Evolutionary conservation across 2,888 invertebrate genomes (phyloP), one percentile per base, ranked within the genome.

Genomic region (Scaptomyza flava): DNA sequence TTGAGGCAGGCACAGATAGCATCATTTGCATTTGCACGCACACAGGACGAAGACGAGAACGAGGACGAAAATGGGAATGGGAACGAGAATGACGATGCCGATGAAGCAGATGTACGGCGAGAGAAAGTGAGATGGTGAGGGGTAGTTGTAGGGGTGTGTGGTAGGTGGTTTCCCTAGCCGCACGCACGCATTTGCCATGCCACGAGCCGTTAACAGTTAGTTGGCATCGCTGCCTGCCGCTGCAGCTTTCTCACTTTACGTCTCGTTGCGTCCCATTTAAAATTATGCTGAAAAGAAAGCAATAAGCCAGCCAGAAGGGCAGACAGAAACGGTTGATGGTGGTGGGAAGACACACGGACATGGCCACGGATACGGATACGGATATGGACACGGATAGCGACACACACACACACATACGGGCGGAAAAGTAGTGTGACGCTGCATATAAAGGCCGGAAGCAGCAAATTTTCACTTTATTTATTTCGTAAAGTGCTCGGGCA

Each of bases 181-280:
- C 73, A 73, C 79, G 74, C 74, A 74, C 79, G 74, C 74, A 78
- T 67, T 77, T 63, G 68, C 78, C 74, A 60, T 59, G 72, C 68
- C 69, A 72, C 75, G 78, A 72, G 66, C 87, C 79, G 85, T 82
- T 87, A 87, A 85, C 81, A 82, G 86, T 87, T 81, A 87, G 86
- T 82, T 81, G 70, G 71, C 68, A 58, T 58, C 66, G 59, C 43
- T 64, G 74, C 34, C 42, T 53, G 53, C 58, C 17, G 59, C n/a
- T 59, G 60, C 61, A 83, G 88, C 71, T 73, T 88, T 86, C 89
- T 70, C 89, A 83, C 82, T 86, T 82, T 86, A 86, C 82, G 82
- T 88, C 84, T 88, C 82, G 82, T 86, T 82, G 89, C 82, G 89
- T 88, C 78, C 89, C 82, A 82, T 82, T 82, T 86, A 88, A 82